A percentile compares a stretch with the other conserved stretches of the same genome.
These are phyloP conservation scores for Python bivittatus DNA, from an alignment of 2,113 vertebrate genomes.

Conservation along the genomic window DNA sequence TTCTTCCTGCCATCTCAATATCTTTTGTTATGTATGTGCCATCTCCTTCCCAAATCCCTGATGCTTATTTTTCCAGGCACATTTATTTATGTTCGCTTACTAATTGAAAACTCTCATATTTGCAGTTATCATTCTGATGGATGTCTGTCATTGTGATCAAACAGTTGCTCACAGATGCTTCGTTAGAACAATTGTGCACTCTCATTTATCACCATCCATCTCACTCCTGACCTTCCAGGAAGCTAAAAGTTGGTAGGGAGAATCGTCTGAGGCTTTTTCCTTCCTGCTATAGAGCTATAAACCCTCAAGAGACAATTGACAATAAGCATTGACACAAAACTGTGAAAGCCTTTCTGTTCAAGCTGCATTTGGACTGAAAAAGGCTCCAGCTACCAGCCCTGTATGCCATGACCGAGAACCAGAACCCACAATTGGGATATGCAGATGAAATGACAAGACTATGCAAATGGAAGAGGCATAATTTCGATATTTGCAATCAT, in stretches of 20 bases:
- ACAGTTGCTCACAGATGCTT: slow-evolving; percentile 78
- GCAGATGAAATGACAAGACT: neutral
- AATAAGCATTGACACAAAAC: neutral
- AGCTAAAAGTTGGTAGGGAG: slow-evolving; percentile 58
- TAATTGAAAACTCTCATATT: slow-evolving; percentile 83
- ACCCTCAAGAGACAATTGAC: neutral
- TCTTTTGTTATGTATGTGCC: slow-evolving; percentile 75
- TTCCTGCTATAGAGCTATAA: slow-evolving; percentile 16
- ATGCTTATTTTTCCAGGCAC: slow-evolving; percentile 73
- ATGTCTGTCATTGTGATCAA: slow-evolving; percentile 83
- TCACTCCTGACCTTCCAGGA: slow-evolving; percentile 72
- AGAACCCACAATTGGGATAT: neutral
- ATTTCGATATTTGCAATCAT: neutral
- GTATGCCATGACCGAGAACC: neutral
- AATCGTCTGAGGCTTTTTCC: slow-evolving; percentile 28
- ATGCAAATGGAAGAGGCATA: neutral
- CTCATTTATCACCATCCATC: slow-evolving; percentile 73
- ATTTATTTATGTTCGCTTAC: slow-evolving; percentile 79
- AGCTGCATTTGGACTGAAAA: neutral
- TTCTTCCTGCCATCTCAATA: slow-evolving; percentile 41
- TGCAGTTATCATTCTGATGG: slow-evolving; percentile 83
- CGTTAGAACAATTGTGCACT: slow-evolving; percentile 76
- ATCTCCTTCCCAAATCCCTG: slow-evolving; percentile 72
- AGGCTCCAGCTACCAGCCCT: neutral
- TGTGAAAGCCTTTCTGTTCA: neutral